Evolutionary conservation across 2,797 vertebrate genomes (phyloP), one percentile per base, ranked within the genome.

Genomic region (Capromys pilorides): DNA sequence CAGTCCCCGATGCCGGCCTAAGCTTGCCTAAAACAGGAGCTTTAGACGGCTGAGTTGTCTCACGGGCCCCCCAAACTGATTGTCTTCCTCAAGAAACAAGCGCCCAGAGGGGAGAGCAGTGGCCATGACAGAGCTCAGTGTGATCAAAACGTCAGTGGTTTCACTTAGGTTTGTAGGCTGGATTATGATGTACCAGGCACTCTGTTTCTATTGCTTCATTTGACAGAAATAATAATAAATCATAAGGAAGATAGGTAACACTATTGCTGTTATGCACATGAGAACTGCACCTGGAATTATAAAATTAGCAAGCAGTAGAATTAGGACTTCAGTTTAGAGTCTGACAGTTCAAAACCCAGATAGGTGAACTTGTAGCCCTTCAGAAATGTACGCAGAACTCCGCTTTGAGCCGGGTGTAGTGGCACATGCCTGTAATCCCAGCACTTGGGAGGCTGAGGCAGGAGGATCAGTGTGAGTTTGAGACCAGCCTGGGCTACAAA

Each of bases 11-110:
- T 45, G 45, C 45, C 45, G 4, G 45, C 45, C 45, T 45, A 45
- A 45, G 45, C 45, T 45, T 45, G 45, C 45, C 45, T 45, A 45
- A 45, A 45, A 8, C 45, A 45, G 45, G 45, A 45, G 45, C 45
- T 45, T 45, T 45, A 45, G 45, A 45, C 45, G 4, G 45, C 45
- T 45, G 45, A 45, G 45, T 8, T 45, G 8, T 45, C 45, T 45
- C 45, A 45, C 8, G 8, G 45, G 45, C 8, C 45, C 45, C 79
- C 33, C 88, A 93, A 87, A 90, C 54, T 51, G 82, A 86, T 66
- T 66, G 57, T 88, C 95, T 93, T 86, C n/a, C 33, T 90, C 26
- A 91, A 94, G 61, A 95, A 96, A 91, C 24, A 45, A 61, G 80
- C 90, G 33, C 13, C 26, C 41, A 91, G 86, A 83, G 16, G 91